A percentile compares a stretch with the other conserved stretches of the same genome.
phyloP scores from a whole-genome alignment of 2,113 vertebrate genomes.

The Nematolebias whitei region DNA sequence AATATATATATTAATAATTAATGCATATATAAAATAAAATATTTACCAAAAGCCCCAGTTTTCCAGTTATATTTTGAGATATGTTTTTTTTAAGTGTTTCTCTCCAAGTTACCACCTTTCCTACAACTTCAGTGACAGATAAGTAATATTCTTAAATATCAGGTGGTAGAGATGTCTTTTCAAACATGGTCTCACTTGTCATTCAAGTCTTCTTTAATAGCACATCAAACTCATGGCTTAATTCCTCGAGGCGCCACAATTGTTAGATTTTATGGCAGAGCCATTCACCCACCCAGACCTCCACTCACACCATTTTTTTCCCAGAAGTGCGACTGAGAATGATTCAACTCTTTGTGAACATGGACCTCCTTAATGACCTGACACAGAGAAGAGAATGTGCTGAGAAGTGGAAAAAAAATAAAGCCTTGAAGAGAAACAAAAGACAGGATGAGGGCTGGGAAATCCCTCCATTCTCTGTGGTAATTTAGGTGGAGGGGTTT shows the following conservation, averaged over 20 bases:
- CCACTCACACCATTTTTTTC: slow-evolving; percentile 1
- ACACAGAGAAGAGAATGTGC: slow-evolving; percentile 21
- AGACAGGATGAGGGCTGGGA: slow-evolving; percentile 11
- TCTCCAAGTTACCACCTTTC: too few relatives aligned
- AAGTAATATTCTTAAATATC: neutral
- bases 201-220: neutral
- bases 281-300: neutral
- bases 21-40: too few relatives aligned
- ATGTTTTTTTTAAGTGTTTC: neutral
- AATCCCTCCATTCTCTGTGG: slow-evolving; percentile 52
- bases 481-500: slow-evolving; percentile 59
- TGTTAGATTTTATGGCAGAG: neutral
- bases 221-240: neutral
- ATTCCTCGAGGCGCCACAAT: neutral
- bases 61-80: too few relatives aligned
- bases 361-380: slow-evolving; percentile 26
- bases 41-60: too few relatives aligned
- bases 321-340: neutral
- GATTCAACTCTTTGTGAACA: neutral
- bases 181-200: neutral
- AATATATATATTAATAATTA: too few relatives aligned
- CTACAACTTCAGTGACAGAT: neutral
- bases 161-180: neutral
- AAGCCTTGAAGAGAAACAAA: slow-evolving; percentile 44
- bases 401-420: slow-evolving; percentile 12